Conservation (phyloP, 2,888 invertebrate genomes). For the Choristoneura rosaceana region DNA sequence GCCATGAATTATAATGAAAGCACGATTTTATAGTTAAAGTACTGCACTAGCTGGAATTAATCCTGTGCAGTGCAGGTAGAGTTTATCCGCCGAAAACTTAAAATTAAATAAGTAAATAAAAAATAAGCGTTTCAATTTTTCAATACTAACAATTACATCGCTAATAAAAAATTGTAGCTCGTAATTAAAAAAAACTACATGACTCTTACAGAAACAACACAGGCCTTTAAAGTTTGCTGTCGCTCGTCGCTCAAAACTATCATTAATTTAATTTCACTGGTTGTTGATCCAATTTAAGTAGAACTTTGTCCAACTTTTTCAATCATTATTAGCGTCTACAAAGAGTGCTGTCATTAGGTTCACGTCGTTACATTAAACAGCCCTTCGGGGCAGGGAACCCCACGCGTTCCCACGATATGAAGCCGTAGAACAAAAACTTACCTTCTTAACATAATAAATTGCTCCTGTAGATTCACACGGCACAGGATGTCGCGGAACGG, state of each 20-base stretch:
- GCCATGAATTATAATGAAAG: no score
- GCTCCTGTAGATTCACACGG: constrained; percentile 45
- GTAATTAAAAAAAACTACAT: background rate
- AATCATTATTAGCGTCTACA: background rate
- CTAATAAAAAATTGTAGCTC: no score
- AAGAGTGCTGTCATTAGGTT: constrained; percentile 6
- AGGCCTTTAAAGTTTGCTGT: background rate
- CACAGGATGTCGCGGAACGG: constrained; percentile 51
- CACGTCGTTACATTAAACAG: constrained; percentile 27
- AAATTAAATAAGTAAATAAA: no score
- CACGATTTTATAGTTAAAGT: no score
- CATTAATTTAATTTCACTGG: background rate
- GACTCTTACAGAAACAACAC: background rate
- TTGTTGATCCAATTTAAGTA: background rate
- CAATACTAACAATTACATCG: no score
- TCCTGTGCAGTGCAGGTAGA: no score
- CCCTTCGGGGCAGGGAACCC: constrained; percentile 55
- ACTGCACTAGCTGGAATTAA: no score
- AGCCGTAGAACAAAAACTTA: constrained; percentile 65
- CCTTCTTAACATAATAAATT: constrained; percentile 16
- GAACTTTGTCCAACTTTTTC: background rate
- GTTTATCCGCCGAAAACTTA: no score
- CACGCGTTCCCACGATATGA: constrained; percentile 48
- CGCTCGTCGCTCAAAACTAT: background rate
- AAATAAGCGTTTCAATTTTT: no score